Evolutionary conservation across 2,113 vertebrate species (phyloP).

Genomic region (Platysteira castanea): DNA sequence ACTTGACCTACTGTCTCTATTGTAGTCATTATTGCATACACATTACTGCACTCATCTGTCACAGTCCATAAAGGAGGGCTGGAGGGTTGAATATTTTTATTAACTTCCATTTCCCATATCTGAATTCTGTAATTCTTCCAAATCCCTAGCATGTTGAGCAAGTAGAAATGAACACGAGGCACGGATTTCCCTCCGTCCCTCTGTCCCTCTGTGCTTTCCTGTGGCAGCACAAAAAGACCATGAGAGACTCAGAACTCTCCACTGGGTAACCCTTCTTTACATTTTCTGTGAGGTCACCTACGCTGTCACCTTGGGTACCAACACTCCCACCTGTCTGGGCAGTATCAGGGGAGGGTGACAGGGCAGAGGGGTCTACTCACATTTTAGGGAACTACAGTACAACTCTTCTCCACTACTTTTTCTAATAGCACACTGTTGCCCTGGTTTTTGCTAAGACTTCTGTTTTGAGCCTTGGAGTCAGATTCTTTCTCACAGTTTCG

Average conservation of each 20-base stretch:
- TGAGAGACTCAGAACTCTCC: background rate
- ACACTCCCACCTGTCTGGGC: background rate
- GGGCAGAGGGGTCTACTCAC: background rate
- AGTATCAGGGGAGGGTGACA: background rate
- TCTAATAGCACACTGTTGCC: background rate
- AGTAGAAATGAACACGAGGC: background rate
- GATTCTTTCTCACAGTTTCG: too few species aligned
- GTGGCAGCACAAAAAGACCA: background rate
- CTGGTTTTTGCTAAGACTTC: too few species aligned
- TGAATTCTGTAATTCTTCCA: background rate
- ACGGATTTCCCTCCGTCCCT: background rate
- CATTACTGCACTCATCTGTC: background rate
- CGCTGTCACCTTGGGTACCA: background rate
- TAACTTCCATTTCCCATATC: conserved; percentile 2
- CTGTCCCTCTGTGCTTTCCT: background rate
- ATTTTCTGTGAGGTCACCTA: background rate
- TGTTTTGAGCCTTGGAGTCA: too few species aligned
- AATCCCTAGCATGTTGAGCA: background rate
- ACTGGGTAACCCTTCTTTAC: background rate
- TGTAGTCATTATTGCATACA: background rate
- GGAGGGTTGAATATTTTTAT: background rate
- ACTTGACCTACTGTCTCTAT: background rate
- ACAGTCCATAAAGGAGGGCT: conserved; percentile 12
- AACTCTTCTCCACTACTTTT: background rate
- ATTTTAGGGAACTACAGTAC: background rate